Conservation (phyloP, 2,113 vertebrate genomes). For the Ophthalmolycus amberensis region DNA sequence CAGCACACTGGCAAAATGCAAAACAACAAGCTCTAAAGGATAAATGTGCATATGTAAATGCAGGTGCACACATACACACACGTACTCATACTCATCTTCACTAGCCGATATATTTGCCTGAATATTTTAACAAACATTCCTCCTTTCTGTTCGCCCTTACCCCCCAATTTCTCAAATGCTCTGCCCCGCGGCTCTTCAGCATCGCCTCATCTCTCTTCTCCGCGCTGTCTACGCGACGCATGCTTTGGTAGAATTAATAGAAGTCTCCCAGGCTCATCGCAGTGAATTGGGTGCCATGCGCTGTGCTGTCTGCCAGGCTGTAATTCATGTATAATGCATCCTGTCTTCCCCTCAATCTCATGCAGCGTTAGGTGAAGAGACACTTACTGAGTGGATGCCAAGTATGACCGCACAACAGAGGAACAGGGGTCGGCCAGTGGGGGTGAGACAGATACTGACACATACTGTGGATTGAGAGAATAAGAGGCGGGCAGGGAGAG, state of each 20-base stretch:
- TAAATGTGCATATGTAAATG: conserved; percentile 3
- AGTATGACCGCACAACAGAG: conserved; percentile 56
- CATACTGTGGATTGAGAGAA: neutral
- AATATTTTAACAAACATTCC: conserved; percentile 61
- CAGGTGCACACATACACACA: conserved; percentile 1
- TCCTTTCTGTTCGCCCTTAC: conserved; percentile 33
- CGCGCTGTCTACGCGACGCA: conserved; percentile 47
- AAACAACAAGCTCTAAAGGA: conserved; percentile 18
- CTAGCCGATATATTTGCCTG: conserved; percentile 38
- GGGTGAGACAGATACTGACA: conserved; percentile 6
- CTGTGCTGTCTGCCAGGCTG: conserved; percentile 65
- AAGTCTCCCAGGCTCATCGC: conserved; percentile 65
- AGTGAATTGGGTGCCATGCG: conserved; percentile 65
- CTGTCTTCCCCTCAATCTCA: conserved; percentile 49
- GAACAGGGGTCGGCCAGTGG: conserved; percentile 30
- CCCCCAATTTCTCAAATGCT: conserved; percentile 51
- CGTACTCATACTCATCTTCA: conserved; percentile 7
- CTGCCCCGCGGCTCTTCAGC: conserved; percentile 32
- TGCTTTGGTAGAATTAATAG: conserved; percentile 74
- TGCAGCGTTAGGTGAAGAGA: conserved; percentile 64
- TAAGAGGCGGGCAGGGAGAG: neutral
- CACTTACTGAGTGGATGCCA: conserved; percentile 60
- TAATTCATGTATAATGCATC: conserved; percentile 80
- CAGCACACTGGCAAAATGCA: neutral
- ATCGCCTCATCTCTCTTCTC: conserved; percentile 57